Evolutionary conservation across 2,113 vertebrate species (phyloP).

Genomic region (Ranitomeya imitator): DNA sequence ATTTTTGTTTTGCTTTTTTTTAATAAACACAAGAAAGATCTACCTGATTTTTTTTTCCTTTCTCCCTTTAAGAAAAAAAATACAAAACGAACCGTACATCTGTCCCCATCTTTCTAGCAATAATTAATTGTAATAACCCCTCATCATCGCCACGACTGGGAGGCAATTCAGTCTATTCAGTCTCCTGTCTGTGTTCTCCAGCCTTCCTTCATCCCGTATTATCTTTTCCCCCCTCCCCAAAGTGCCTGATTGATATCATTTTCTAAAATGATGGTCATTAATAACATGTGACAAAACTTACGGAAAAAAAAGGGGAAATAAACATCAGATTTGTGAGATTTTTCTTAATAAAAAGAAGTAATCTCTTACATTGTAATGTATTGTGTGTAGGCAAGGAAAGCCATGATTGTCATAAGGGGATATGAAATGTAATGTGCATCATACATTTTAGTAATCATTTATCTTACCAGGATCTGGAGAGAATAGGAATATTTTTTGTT

Average conservation of each 20-base stretch:
- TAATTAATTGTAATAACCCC: constrained; percentile 28
- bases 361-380: constrained; percentile 7
- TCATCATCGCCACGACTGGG: background rate
- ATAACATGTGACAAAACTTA: constrained; percentile 33
- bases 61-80: background rate
- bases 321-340: background rate
- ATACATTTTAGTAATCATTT: background rate
- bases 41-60: background rate
- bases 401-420: background rate
- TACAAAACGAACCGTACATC: constrained; percentile 18
- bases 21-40: background rate
- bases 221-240: background rate
- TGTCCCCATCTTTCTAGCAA: background rate
- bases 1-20: background rate
- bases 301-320: background rate
- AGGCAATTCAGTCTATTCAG: constrained; percentile 3
- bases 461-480: background rate
- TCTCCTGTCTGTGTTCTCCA: background rate
- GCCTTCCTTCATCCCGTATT: background rate
- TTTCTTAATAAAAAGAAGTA: background rate
- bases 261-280: constrained; percentile 25
- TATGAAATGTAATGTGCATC: background rate
- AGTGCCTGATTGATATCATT: constrained; percentile 27
- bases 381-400: background rate
- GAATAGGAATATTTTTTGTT: background rate